Conservation (phyloP, 2,113 vertebrate genomes). For the Xiphophorus maculatus region DNA sequence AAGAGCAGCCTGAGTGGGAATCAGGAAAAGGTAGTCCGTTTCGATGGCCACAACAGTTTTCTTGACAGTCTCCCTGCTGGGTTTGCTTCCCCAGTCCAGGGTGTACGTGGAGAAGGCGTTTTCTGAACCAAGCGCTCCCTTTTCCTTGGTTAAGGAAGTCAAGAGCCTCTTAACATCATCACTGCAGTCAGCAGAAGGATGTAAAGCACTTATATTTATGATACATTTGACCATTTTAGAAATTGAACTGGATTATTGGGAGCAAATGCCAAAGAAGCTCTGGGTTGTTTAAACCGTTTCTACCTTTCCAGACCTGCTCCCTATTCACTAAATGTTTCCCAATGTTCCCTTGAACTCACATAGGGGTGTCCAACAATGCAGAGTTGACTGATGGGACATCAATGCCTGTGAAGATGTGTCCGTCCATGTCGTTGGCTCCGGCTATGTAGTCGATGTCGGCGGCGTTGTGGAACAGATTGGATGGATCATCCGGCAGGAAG, state of each 20-base stretch:
- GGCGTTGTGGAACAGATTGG: conserved; percentile 83
- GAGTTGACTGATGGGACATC: conserved; percentile 85
- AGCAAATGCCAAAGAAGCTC: no score
- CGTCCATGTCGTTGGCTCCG: conserved; percentile 92
- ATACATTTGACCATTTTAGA: background rate
- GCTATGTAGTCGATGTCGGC: conserved; percentile 87
- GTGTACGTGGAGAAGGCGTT: conserved; percentile 82
- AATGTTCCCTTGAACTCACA: conserved; percentile 72
- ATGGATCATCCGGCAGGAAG: conserved; percentile 86
- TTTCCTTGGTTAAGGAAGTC: conserved; percentile 74
- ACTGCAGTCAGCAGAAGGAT: conserved; percentile 66
- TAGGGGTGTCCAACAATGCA: conserved; percentile 54
- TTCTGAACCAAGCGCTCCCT: conserved; percentile 70
- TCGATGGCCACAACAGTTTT: conserved; percentile 83
- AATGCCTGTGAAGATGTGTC: conserved; percentile 82
- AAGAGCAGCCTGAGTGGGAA: conserved; percentile 84
- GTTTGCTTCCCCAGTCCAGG: conserved; percentile 71
- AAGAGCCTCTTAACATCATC: conserved; percentile 78
- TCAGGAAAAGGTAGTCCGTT: conserved; percentile 90
- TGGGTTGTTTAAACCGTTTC: background rate
- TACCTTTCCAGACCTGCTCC: no score
- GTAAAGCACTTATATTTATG: background rate
- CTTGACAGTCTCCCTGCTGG: conserved; percentile 80
- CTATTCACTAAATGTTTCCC: background rate
- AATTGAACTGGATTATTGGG: no score